phyloP scores from a whole-genome alignment of 2,113 vertebrate species.

The Charadrius vociferus region DNA sequence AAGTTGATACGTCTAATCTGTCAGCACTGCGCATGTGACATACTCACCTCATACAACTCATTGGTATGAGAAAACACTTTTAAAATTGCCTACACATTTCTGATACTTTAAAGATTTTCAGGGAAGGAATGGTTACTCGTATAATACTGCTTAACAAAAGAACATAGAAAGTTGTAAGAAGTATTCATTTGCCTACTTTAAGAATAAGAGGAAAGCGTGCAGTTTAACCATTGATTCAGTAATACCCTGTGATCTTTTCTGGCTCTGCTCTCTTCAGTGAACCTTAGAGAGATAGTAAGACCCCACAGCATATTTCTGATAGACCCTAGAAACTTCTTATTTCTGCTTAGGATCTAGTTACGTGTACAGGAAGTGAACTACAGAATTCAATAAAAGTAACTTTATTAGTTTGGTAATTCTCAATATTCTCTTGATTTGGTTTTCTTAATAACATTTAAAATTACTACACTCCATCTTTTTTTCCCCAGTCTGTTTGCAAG shows the following conservation, averaged over 20 bases:
- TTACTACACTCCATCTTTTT: neutral
- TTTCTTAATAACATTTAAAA: neutral
- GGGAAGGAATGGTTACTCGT: neutral
- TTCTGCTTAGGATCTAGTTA: neutral
- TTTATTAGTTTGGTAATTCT: neutral
- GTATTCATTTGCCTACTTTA: neutral
- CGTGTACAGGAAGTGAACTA: rapidly evolving
- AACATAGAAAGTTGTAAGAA: neutral
- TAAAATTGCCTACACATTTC: neutral
- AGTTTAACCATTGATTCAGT: neutral
- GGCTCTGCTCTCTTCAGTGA: neutral
- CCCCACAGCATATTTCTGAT: neutral
- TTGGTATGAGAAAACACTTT: neutral
- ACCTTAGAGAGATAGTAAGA: neutral
- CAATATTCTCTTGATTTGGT: neutral
- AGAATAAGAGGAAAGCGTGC: neutral
- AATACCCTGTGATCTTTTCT: rapidly evolving
- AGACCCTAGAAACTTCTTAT: neutral
- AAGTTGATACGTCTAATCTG: neutral
- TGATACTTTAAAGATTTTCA: neutral
- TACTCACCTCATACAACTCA: neutral
- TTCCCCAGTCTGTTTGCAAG: neutral
- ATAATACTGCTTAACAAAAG: neutral
- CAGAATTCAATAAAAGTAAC: neutral
- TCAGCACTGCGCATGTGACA: rapidly evolving